Base-by-base conservation (phyloP, 2,797 vertebrate genomes). In the Gadopsis bispinosus region DNA sequence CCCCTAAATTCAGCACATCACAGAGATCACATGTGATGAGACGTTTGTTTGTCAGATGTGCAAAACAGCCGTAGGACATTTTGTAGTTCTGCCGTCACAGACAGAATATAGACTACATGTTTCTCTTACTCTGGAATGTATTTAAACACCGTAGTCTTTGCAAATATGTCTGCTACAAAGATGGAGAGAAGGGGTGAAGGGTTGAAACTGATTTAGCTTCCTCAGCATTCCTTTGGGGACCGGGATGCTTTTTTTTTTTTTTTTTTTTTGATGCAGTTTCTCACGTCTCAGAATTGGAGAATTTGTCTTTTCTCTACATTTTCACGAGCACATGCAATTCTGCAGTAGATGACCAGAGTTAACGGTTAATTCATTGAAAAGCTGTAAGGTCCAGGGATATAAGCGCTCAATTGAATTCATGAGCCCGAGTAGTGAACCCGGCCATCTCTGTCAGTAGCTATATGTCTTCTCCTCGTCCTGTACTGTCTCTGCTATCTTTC, bases 381-480 rank as follows among this genome's bases (percentile, higher is more conserved):
- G 75, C 73, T 63, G 22, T 13, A n/a, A 50, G 77, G 83, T 83
- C 79, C 26, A 31, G 20, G 55, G 70, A 67, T 51, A 41, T 31
- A 26, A 66, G 53, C 47, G 66, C 47, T 17, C 56, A 75, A 63
- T 73, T 84, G 51, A 89, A 90, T 92, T 86, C 76, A 90, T 73
- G 69, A 77, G 69, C 43, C 77, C 68, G 80, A 74, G 73, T 20
- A 47, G 58, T 87, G 77, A 85, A 77, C 84, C 31, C 45, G 1
- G 75, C 72, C 69, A 69, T 83, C 84, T 83, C 78, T 0, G 14
- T 84, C 84, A 73, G 82, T 72, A 80, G 69, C 33, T 55, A 45
- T 55, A 73, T 59, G 43, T 78, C 68, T 76, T 53, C 31, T 50
- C 20, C 37, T 60, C n/a, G 16, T 53, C 55, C 39, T 69, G 29